Base-by-base conservation (phyloP, 2,888 invertebrate genomes). In the Glaucopsyche alexis region DNA sequence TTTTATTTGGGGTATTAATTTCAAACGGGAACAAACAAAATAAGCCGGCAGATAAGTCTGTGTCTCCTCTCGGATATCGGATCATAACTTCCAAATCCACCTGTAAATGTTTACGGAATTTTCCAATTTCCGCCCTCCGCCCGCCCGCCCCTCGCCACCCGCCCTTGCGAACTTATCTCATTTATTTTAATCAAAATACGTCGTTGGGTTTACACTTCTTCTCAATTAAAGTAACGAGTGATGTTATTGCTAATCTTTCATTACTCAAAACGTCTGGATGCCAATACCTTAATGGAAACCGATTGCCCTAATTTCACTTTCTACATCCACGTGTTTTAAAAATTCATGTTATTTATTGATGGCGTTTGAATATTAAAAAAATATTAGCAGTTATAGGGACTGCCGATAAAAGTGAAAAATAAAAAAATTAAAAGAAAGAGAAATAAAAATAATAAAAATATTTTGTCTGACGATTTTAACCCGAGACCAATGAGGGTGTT, bases 81-180 rank as follows among this genome's bases (percentile, higher is more conserved):
- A 84, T 88, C 85, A 88, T 86, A 89, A 90, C 86, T 89, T 87
- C 81, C 77, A 83, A 86, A 89, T 84, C 86, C 84, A 84, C 81
- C 84, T 85, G 84, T 88, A 88, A 89, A 88, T 87, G 84, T 81
- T 81, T 81, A 82, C 78, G 77, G 81, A 82, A 82, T 83, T 84
- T 84, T 83, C 80, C 82, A 84, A 86, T 85, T 84, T 69, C 47
- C 16, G 69, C 11, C 49, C 29, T 8, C 69, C 49, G 7, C 49
- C 19, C 47, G 11, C 47, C n/a, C n/a, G 7, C 42, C 6, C 42
- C 14, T 42, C n/a, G 4, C 40, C 67, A 7, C 67, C 29, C 69
- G 29, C 47, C 29, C 60, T 69, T 2, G 67, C 29, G 45, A 69
- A 69, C 69, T 69, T 69, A 47, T 49, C 69, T 69, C 69, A 69